These are phyloP conservation scores for Pocota personata DNA, from an alignment of 2,888 invertebrate genomes.

Conservation along the genomic window DNA sequence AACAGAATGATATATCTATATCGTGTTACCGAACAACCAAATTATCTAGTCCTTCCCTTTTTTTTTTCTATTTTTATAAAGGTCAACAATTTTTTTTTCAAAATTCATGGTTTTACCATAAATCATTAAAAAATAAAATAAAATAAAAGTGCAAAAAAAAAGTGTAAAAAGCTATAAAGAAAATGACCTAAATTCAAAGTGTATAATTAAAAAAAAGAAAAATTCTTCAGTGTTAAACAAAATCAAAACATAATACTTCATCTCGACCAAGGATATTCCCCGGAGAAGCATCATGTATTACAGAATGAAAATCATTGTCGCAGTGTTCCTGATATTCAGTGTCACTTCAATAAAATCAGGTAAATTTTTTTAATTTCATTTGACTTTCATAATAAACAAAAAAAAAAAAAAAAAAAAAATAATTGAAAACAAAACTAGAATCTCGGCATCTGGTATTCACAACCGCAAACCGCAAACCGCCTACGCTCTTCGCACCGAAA, in stretches of 20 bases:
- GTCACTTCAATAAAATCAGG: constrained; percentile 59
- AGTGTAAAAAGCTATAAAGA: background rate
- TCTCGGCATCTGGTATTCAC: background rate
- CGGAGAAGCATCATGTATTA: constrained; percentile 12
- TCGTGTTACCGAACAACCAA: background rate
- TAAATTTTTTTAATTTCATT: constrained; percentile 9
- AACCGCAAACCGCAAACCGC: background rate
- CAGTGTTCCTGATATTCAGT: constrained; percentile 38
- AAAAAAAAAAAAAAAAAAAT: background rate
- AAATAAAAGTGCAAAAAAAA: background rate
- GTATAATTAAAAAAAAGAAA: background rate
- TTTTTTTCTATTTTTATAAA: background rate
- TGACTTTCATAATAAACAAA: background rate
- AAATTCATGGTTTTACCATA: background rate
- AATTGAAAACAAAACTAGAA: background rate
- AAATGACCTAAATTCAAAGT: background rate
- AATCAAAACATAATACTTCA: background rate
- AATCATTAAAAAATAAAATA: background rate
- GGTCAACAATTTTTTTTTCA: background rate
- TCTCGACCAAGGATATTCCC: background rate
- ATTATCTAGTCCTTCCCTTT: background rate
- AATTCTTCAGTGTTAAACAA: background rate
- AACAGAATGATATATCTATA: background rate
- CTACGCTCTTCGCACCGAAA: constrained; percentile 8
- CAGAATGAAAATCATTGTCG: constrained; percentile 32